A percentile compares a stretch with the other conserved stretches of the same genome.
phyloP scores from a whole-genome alignment of 2,888 invertebrate genomes.

The Amiota minor region DNA sequence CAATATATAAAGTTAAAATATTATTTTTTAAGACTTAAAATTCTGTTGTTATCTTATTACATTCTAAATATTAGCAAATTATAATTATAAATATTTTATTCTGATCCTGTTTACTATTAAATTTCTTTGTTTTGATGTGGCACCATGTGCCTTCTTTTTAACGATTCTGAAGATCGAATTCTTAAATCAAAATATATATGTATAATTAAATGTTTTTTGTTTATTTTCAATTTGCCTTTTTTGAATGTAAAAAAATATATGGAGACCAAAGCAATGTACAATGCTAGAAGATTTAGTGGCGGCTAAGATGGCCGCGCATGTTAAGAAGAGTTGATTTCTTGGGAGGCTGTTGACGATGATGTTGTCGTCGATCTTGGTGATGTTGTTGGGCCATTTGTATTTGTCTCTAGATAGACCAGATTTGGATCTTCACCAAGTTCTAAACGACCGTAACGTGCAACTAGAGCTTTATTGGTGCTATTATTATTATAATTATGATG shows the following conservation, averaged over 20 bases:
- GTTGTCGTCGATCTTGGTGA: constrained; percentile 5
- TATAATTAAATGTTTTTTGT: not conserved
- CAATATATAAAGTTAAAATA: constrained; percentile 26
- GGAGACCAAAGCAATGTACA: constrained; percentile 34
- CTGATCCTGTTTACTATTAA: not conserved
- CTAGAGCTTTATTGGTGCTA: constrained; percentile 55
- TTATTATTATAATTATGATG: not conserved
- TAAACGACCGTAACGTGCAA: constrained; percentile 64
- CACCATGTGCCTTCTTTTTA: constrained; percentile 15
- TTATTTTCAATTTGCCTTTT: not conserved
- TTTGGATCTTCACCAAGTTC: constrained; percentile 67
- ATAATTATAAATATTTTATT: not conserved
- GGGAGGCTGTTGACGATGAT: constrained; percentile 8
- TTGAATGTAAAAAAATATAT: constrained; percentile 7
- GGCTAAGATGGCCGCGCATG: constrained; percentile 40
- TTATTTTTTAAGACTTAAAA: constrained; percentile 9
- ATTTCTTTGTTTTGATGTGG: not conserved
- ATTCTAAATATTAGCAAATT: constrained; percentile 7
- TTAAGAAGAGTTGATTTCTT: constrained; percentile 60
- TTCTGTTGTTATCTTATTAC: constrained; percentile 19
- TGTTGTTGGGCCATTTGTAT: constrained; percentile 51
- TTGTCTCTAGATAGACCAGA: constrained; percentile 63
- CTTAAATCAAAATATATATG: not conserved
- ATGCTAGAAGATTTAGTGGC: constrained; percentile 45
- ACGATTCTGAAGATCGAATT: too few relatives aligned